Evolutionary conservation across 2,797 vertebrate genomes (phyloP).

Genomic region (Chaunax sp.): DNA sequence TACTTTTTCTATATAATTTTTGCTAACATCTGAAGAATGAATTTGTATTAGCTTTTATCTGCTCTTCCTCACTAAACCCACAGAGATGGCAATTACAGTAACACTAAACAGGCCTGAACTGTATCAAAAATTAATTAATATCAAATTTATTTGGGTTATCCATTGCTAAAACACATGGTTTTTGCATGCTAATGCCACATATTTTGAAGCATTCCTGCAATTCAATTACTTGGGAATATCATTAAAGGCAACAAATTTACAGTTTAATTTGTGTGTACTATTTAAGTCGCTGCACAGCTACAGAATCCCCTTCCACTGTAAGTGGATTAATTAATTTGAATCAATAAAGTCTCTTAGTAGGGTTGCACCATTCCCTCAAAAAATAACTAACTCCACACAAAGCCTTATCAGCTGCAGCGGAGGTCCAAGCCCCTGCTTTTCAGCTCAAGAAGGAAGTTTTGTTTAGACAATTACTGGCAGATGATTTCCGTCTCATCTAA

Average conservation of each 20-base stretch:
- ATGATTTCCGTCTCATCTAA: slow-evolving; percentile 43
- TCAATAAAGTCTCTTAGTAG: slow-evolving; percentile 84
- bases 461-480: slow-evolving; percentile 65
- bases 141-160: slow-evolving; percentile 85
- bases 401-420: slow-evolving; percentile 73
- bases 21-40: slow-evolving; percentile 61
- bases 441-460: slow-evolving; percentile 64
- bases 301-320: slow-evolving; percentile 81
- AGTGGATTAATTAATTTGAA: slow-evolving; percentile 89
- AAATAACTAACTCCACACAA: slow-evolving; percentile 70
- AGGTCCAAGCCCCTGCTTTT: slow-evolving; percentile 71
- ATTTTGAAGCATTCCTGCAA: slow-evolving; percentile 83
- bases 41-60: slow-evolving; percentile 76
- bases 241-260: slow-evolving; percentile 85
- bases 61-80: slow-evolving; percentile 60
- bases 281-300: slow-evolving; percentile 81
- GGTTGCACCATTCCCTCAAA: slow-evolving; percentile 65
- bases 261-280: slow-evolving; percentile 84
- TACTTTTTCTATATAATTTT: slow-evolving; percentile 54
- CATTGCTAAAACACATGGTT: slow-evolving; percentile 80
- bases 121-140: slow-evolving; percentile 84
- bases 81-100: slow-evolving; percentile 76
- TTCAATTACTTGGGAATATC: slow-evolving; percentile 86
- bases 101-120: slow-evolving; percentile 79
- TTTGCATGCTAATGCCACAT: slow-evolving; percentile 82